Conservation (phyloP, 1,140 invertebrate genomes). For the Chelonus insularis region DNA sequence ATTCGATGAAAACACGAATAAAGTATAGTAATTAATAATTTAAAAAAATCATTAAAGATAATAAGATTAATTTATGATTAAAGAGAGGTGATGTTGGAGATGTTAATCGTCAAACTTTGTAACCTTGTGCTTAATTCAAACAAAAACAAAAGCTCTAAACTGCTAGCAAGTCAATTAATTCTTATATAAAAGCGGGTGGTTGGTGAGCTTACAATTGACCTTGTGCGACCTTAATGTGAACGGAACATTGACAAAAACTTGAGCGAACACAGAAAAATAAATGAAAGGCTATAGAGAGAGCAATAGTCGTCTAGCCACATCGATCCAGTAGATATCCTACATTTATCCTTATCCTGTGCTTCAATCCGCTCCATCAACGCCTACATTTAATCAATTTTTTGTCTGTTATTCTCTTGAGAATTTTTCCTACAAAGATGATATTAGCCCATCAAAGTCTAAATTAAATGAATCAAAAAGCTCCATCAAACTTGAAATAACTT, state of each 20-base stretch:
- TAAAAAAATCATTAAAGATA: no score
- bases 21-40: no score
- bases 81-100: no score
- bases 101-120: no score
- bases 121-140: slow-evolving; percentile 17
- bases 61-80: background rate
- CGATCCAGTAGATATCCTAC: slow-evolving; percentile 38
- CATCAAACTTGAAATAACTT: no score
- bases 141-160: slow-evolving; percentile 19
- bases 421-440: no score
- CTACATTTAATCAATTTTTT: no score
- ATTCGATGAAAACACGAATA: no score
- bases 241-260: slow-evolving; percentile 23
- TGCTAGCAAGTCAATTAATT: background rate
- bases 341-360: slow-evolving; percentile 1
- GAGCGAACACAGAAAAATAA: slow-evolving; percentile 1
- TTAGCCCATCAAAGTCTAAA: no score
- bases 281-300: slow-evolving; percentile 22
- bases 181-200: background rate
- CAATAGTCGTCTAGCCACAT: slow-evolving; percentile 49
- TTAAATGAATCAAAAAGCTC: no score
- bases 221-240: slow-evolving; percentile 45
- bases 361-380: background rate
- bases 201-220: slow-evolving; percentile 36
- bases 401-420: no score